These are phyloP conservation scores for Fragum fragum DNA, from an alignment of 2,888 invertebrate genomes.

Conservation along the genomic window DNA sequence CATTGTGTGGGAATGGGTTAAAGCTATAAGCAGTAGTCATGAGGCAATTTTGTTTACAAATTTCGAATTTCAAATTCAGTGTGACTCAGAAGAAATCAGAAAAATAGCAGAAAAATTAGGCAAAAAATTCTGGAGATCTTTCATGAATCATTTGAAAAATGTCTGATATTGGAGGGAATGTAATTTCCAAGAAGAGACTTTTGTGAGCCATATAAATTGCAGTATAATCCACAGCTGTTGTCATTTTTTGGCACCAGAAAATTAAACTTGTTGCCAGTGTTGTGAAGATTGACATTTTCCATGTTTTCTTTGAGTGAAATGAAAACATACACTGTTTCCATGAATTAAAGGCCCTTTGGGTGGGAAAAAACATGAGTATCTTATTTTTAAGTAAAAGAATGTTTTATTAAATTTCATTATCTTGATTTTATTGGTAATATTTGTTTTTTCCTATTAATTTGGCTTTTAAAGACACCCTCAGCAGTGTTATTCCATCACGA, in stretches of 20 bases:
- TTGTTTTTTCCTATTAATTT: too few species aligned
- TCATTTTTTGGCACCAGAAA: conserved; percentile 1
- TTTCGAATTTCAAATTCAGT: too few species aligned
- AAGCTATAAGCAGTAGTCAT: too few species aligned
- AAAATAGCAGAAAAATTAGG: not conserved
- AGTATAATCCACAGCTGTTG: conserved; percentile 17
- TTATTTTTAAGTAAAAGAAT: too few species aligned
- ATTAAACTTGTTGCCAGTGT: not conserved
- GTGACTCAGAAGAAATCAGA: not conserved
- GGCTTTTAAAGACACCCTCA: too few species aligned
- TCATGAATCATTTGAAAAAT: conserved; percentile 17
- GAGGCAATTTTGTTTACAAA: too few species aligned
- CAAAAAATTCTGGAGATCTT: not conserved
- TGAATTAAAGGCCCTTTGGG: too few species aligned
- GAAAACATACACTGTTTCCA: not conserved
- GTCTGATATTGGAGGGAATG: conserved; percentile 15
- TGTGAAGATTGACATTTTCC: not conserved
- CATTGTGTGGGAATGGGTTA: too few species aligned
- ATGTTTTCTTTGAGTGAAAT: not conserved
- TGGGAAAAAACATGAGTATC: too few species aligned
- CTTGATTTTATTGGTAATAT: too few species aligned
- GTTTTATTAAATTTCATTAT: too few species aligned
- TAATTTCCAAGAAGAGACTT: conserved; percentile 7
- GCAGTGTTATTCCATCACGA: too few species aligned
- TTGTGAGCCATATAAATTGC: conserved; percentile 25